Percentiles rank a stretch among this genome's conserved stretches.
These are phyloP conservation scores for Calliphora vomitoria DNA, from an alignment of 2,888 invertebrate genomes.

Conservation along the genomic window DNA sequence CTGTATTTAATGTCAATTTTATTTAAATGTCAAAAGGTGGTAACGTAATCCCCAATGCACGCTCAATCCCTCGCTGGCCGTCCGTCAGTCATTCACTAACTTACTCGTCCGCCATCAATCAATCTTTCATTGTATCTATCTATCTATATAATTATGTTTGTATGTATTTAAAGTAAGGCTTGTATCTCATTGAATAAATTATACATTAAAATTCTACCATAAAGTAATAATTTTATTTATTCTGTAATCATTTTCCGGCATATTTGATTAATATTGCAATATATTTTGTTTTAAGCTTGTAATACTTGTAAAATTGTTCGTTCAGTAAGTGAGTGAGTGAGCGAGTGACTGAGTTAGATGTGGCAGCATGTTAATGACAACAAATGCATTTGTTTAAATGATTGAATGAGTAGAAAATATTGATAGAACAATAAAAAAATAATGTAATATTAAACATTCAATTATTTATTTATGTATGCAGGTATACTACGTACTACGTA, in stretches of 20 bases:
- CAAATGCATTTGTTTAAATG: conserved; percentile 5
- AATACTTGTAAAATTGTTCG: conserved; percentile 37
- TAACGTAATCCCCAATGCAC: conserved; percentile 28
- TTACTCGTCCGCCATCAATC: conserved; percentile 28
- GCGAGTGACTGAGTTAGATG: not conserved
- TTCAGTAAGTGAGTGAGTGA: not conserved
- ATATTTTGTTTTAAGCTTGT: conserved; percentile 34
- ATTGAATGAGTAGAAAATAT: not conserved
- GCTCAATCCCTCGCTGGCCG: not conserved
- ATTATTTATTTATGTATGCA: not conserved
- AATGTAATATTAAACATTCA: not conserved
- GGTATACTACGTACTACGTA: no score
- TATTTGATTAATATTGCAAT: conserved; percentile 70
- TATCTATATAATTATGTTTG: not conserved
- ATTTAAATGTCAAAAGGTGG: conserved; percentile 55
- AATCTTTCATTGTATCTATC: not conserved
- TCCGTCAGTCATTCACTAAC: not conserved
- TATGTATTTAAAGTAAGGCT: not conserved
- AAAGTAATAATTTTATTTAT: conserved; percentile 60
- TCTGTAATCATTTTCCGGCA: conserved; percentile 70
- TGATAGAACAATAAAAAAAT: conserved; percentile 6
- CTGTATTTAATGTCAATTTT: conserved; percentile 54
- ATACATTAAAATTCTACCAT: conserved; percentile 35
- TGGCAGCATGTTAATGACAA: conserved; percentile 59
- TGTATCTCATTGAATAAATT: conserved; percentile 38